A percentile compares a stretch with the other conserved stretches of the same genome.
Evolutionary conservation across 1,140 invertebrate genomes (phyloP).

Genomic region (Odontomachus brunneus): DNA sequence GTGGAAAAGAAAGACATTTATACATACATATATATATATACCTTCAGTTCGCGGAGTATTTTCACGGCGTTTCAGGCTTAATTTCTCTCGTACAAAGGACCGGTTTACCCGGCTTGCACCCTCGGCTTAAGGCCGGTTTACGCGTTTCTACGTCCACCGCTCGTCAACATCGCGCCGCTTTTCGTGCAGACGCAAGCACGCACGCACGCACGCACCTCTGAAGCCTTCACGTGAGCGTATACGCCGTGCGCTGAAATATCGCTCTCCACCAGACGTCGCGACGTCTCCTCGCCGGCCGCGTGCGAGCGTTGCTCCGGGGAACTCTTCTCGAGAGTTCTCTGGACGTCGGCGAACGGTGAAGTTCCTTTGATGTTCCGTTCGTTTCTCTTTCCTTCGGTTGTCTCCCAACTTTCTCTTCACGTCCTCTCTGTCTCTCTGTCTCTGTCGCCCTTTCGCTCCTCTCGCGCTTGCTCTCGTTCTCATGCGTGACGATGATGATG

Average conservation of each 20-base stretch:
- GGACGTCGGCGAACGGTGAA: constrained; percentile 17
- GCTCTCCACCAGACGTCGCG: constrained; percentile 41
- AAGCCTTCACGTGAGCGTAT: no score
- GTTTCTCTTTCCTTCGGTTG: constrained; percentile 33
- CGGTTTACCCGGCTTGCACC: constrained; percentile 20
- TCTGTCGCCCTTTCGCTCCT: background rate
- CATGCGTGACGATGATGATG: constrained; percentile 51
- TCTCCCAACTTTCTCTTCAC: constrained; percentile 34
- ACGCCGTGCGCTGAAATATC: constrained; percentile 55
- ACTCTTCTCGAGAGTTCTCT: constrained; percentile 24
- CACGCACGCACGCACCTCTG: constrained; percentile 36
- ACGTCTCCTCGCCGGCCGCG: constrained; percentile 29
- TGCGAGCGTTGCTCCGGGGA: constrained; percentile 23
- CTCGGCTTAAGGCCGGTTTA: constrained; percentile 64
- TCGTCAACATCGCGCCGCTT: constrained; percentile 47
- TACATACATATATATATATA: constrained; percentile 29
- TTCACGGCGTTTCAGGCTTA: constrained; percentile 79
- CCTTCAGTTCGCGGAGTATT: constrained; percentile 67
- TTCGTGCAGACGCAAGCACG: constrained; percentile 50
- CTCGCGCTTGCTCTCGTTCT: constrained; percentile 2
- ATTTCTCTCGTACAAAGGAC: constrained; percentile 78
- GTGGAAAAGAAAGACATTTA: constrained; percentile 62
- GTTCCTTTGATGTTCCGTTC: constrained; percentile 59
- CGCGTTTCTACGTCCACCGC: constrained; percentile 55
- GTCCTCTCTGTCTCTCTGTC: constrained; percentile 22